phyloP scores from a whole-genome alignment of 2,888 invertebrate genomes.

The Hydrotaea cyrtoneurina region DNA sequence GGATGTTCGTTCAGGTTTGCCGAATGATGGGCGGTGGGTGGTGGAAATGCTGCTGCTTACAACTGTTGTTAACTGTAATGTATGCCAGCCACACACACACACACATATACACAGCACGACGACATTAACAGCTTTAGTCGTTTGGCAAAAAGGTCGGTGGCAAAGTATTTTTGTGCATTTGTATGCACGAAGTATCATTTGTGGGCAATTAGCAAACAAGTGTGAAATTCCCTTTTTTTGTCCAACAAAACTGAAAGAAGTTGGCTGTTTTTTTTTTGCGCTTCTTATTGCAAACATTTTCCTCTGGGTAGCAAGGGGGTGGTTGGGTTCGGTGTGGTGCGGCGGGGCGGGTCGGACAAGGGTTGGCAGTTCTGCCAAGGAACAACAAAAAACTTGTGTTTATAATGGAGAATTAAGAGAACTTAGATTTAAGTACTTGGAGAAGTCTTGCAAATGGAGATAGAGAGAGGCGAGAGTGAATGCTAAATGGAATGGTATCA shows the following conservation, averaged over 20 bases:
- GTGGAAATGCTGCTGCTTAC: background rate
- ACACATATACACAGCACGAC: background rate
- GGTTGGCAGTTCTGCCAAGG: no score
- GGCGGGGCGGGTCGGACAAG: background rate
- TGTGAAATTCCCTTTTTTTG: conserved; percentile 65
- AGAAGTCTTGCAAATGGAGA: background rate
- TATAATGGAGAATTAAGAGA: conserved; percentile 1
- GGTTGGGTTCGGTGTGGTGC: background rate
- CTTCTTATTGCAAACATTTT: background rate
- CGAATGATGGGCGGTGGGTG: conserved; percentile 31
- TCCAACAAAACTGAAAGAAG: background rate
- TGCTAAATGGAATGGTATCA: no score
- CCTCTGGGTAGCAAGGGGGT: background rate
- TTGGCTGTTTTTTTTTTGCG: background rate
- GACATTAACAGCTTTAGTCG: conserved; percentile 65
- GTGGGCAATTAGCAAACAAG: conserved; percentile 68
- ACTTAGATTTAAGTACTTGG: background rate
- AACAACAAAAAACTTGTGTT: background rate
- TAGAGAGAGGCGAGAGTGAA: no score
- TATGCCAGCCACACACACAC: background rate
- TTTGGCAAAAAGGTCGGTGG: conserved; percentile 67
- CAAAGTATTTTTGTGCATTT: conserved; percentile 68
- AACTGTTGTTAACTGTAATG: conserved; percentile 6
- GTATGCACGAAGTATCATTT: conserved; percentile 66
- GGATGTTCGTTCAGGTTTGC: background rate